Evolutionary conservation across 2,113 vertebrate genomes (phyloP), one percentile per base, ranked within the genome.

Genomic region (Eudyptes chrysolophus): DNA sequence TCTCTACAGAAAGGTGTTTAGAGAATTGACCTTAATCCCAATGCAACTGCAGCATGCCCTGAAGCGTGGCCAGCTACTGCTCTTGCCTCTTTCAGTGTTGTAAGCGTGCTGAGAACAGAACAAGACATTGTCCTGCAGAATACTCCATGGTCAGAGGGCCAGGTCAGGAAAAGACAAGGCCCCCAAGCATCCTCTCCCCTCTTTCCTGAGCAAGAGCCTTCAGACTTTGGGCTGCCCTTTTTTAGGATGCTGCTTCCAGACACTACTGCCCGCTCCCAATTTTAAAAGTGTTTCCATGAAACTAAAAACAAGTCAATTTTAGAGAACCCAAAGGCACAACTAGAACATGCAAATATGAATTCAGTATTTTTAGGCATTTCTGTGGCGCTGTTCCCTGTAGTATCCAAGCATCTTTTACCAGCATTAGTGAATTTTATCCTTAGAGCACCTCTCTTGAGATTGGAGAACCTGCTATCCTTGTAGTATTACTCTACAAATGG

Each of bases 301-400:
- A 89, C 87, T 92, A 78, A 94, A 95, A 95, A 3, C 89, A 96
- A 95, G 94, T 94, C 92, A 92, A 60, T 93, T 93, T 95, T 89
- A 96, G 95, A 97, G 94, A 92, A 95, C 84, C 64, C 44, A 92
- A 96, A 97, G 95, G 96, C 94, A 96, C 94, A 81, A 69, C 90
- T 89, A 88, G 57, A 78, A 83, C 55, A 95, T n/a, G 48, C 51
- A 92, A 90, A 89, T 68, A 83, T 18, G 20, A 78, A 60, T 91
- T 89, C 49, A 62, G 40, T 55, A 52, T 83, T 89, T 87, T 80
- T 62, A 94, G 84, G 95, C 90, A 95, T 96, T 95, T 94, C 81
- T 83, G 68, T 85, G 90, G 48, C 1, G 12, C 64, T 71, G 60
- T 61, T 94, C 90, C 90, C 84, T 87, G 81, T 44, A 85, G 25